phyloP scores from a whole-genome alignment of 2,797 vertebrate species.

The Eulemur coronatus region DNA sequence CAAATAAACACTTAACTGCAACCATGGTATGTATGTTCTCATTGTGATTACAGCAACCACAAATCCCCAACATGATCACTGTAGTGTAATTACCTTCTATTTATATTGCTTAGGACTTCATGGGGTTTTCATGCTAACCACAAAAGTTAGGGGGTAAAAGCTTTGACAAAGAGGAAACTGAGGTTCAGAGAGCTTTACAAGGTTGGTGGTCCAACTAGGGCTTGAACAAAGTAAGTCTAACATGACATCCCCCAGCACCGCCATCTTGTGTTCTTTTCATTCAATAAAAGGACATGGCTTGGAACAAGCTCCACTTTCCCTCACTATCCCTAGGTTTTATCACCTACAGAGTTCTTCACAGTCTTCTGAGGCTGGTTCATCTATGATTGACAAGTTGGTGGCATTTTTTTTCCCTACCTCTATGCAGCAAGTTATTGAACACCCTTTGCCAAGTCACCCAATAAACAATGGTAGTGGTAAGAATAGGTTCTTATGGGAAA shows the following conservation, averaged over 20 bases:
- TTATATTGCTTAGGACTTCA: background rate
- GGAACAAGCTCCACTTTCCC: background rate
- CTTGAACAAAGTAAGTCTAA: background rate
- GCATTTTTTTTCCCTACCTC: background rate
- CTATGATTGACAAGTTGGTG: background rate
- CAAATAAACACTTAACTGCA: background rate
- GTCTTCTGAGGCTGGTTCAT: background rate
- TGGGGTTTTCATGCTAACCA: background rate
- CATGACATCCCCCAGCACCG: background rate
- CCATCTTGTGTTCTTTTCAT: background rate
- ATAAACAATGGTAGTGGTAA: background rate
- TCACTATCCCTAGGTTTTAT: background rate
- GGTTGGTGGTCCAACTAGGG: background rate
- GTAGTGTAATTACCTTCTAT: background rate
- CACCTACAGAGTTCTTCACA: background rate
- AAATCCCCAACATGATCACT: background rate
- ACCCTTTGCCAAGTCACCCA: background rate
- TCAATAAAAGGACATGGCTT: background rate
- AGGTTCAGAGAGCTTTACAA: background rate
- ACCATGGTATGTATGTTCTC: background rate
- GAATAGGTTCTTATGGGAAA: background rate
- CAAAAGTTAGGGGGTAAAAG: background rate
- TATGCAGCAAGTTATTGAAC: background rate
- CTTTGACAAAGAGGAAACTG: background rate
- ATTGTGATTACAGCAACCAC: background rate